A percentile compares a stretch with the other conserved stretches of the same genome.
These are phyloP conservation scores for Pseudorasbora parva DNA, from an alignment of 2,113 vertebrate species.

Conservation along the genomic window DNA sequence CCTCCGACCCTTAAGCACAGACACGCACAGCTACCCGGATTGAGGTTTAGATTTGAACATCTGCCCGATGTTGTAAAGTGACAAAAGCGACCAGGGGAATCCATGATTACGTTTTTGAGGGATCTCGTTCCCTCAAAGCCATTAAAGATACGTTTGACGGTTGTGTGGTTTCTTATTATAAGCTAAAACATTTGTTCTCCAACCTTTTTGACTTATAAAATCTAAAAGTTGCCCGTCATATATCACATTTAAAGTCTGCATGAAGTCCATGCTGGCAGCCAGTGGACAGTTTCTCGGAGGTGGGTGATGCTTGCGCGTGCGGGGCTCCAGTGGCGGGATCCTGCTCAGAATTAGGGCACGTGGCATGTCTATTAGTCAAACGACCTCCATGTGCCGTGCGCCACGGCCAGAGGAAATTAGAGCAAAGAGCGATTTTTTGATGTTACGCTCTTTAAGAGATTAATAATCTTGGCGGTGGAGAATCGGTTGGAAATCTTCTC, in stretches of 20 bases:
- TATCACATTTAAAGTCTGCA: neutral
- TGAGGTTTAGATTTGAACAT: slow-evolving; percentile 34
- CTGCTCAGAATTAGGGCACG: slow-evolving; percentile 53
- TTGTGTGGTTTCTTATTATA: neutral
- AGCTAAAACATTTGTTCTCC: neutral
- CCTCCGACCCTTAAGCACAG: slow-evolving; percentile 5
- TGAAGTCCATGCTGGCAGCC: neutral
- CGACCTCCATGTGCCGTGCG: slow-evolving; percentile 46
- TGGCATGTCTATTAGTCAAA: slow-evolving; percentile 54
- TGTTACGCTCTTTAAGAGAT: slow-evolving; percentile 79
- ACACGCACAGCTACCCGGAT: slow-evolving; percentile 24
- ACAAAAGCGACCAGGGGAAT: slow-evolving; percentile 18
- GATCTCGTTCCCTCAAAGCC: slow-evolving; percentile 2
- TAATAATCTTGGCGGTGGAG: slow-evolving; percentile 75
- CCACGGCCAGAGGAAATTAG: slow-evolving; percentile 66
- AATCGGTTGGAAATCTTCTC: slow-evolving; percentile 78
- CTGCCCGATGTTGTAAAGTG: slow-evolving; percentile 38
- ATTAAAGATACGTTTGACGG: neutral
- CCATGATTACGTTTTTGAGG: slow-evolving; percentile 4
- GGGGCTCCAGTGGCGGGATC: slow-evolving; percentile 38
- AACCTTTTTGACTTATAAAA: neutral
- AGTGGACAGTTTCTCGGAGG: slow-evolving; percentile 2
- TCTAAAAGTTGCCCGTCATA: neutral
- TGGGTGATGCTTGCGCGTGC: neutral
- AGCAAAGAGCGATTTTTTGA: slow-evolving; percentile 73